Evolutionary conservation across 2,113 vertebrate species (phyloP).

Genomic region (Ictalurus punctatus): DNA sequence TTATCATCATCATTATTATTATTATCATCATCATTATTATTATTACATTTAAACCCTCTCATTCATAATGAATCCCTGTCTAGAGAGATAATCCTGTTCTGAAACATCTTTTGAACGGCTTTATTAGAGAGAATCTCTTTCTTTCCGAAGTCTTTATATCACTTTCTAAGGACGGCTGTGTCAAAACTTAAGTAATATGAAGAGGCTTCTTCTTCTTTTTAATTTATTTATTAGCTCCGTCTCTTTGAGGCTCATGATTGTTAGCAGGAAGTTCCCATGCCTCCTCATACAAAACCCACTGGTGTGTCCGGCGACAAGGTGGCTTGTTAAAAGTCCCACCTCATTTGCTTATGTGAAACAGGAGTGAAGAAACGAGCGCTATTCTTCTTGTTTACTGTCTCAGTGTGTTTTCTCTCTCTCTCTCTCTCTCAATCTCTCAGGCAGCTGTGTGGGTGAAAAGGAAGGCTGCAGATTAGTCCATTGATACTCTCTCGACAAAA

Average conservation of each 20-base stretch:
- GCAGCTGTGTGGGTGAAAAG: slow-evolving; percentile 45
- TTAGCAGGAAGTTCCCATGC: slow-evolving; percentile 67
- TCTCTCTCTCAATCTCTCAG: background rate
- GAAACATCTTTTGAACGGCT: background rate
- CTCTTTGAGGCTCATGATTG: slow-evolving; percentile 51
- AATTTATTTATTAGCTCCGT: background rate
- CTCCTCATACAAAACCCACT: slow-evolving; percentile 54
- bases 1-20: too few relatives aligned
- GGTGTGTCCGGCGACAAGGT: slow-evolving; percentile 59
- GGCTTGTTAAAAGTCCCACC: slow-evolving; percentile 63
- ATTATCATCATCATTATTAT: too few relatives aligned
- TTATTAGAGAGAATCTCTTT: background rate
- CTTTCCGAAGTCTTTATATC: background rate
- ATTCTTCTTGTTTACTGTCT: slow-evolving; percentile 65
- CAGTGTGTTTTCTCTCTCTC: background rate
- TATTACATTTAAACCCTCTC: background rate
- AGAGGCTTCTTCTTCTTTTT: background rate
- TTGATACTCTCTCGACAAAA: slow-evolving; percentile 13
- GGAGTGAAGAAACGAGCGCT: slow-evolving; percentile 56
- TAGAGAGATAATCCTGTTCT: background rate
- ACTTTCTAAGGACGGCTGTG: background rate
- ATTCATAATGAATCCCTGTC: background rate
- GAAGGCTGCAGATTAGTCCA: slow-evolving; percentile 24
- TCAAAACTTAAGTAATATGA: slow-evolving; percentile 11
- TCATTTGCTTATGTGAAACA: slow-evolving; percentile 64